These are phyloP conservation scores for Bombus superbus DNA, from an alignment of 1,140 invertebrate species.

Conservation along the genomic window DNA sequence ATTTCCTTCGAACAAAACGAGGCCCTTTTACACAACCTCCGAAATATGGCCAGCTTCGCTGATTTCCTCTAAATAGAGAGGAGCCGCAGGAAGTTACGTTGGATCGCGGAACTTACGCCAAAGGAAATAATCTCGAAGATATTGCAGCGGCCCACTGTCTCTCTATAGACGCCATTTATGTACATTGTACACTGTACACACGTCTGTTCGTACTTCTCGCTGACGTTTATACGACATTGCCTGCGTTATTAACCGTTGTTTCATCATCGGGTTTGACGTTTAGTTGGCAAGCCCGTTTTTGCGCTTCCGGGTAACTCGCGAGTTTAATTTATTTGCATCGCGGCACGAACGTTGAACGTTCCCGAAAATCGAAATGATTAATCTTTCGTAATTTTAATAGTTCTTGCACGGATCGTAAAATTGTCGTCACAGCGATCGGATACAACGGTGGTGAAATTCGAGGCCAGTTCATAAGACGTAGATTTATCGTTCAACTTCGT, in stretches of 20 bases:
- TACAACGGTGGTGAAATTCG: no score
- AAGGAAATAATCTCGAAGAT: slow-evolving; percentile 31
- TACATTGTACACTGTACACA: background rate
- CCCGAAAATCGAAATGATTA: no score
- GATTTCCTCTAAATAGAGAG: no score
- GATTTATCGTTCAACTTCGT: no score
- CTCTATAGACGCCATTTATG: background rate
- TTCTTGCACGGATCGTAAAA: no score
- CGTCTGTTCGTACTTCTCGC: background rate
- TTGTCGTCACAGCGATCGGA: no score
- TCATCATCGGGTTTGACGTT: background rate
- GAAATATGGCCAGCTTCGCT: background rate
- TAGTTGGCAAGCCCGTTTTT: background rate
- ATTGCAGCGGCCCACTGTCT: background rate
- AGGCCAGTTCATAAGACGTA: no score
- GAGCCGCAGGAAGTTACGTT: background rate
- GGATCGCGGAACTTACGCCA: slow-evolving; percentile 19
- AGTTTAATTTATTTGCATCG: background rate
- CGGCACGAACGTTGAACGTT: no score
- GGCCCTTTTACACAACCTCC: background rate
- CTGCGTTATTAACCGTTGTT: slow-evolving; percentile 17
- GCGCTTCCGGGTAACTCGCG: background rate
- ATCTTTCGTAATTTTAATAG: no score
- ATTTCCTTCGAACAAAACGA: background rate
- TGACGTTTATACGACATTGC: background rate